Conservation (phyloP, 2,113 vertebrate species). For the Mastomys coucha region DNA sequence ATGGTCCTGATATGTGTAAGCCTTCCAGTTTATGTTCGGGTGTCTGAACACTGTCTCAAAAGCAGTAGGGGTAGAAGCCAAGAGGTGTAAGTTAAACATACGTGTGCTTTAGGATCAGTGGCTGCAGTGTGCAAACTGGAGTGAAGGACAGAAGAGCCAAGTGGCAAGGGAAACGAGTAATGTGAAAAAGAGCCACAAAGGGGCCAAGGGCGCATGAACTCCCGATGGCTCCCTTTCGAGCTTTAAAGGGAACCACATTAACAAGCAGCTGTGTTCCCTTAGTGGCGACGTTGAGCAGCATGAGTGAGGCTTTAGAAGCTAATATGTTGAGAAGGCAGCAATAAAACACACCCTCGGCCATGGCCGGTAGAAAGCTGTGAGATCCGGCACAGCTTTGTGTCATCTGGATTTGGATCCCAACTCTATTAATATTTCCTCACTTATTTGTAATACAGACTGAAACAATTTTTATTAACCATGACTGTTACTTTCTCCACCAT, state of each 20-base stretch:
- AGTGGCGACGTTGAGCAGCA: neutral
- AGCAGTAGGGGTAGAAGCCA: neutral
- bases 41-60: neutral
- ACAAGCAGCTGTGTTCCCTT: neutral
- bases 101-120: neutral
- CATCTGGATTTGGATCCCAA: neutral
- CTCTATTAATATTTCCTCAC: neutral
- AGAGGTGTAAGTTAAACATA: neutral
- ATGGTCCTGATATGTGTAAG: fast-evolving
- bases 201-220: neutral
- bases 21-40: neutral
- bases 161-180: neutral
- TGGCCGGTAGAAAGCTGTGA: neutral
- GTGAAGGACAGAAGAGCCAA: neutral
- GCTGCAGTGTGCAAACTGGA: neutral
- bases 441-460: conserved; percentile 11
- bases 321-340: neutral
- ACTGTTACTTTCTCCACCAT: neutral
- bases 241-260: neutral
- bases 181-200: neutral
- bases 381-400: neutral
- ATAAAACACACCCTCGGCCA: neutral
- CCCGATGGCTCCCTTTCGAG: neutral
- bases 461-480: conserved; percentile 20
- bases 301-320: neutral